Evolutionary conservation across 2,797 vertebrate species (phyloP), one percentile per base, ranked within the genome.

Genomic region (Pachyuromys duprasi): DNA sequence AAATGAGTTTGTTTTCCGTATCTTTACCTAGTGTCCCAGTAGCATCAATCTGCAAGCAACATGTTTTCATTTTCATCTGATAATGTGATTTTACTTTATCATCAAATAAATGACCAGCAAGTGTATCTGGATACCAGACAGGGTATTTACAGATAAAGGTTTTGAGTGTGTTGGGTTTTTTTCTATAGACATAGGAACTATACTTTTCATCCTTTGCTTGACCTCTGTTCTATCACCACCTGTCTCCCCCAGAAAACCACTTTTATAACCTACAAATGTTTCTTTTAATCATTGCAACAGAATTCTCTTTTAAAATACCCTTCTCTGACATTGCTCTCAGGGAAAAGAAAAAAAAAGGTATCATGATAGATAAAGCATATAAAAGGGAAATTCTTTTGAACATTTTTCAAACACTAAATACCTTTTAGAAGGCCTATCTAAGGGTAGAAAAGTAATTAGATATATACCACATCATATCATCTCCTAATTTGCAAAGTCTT

Each of bases 241-340:
- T 7, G 78, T 89, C 75, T 90, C 95, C 89, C 97, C 96, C 45
- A 95, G 94, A 88, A 96, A 98, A 83, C 91, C 90, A 69, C 94
- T 98, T 98, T 96, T 96, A 96, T 97, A 96, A 94, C 62, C 69
- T 87, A 60, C 92, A 94, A 97, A 92, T 90, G 28, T 96, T 98
- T 97, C 17, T 1, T 98, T 98, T 98, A 98, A 98, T 98, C 97
- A 97, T 57, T 93, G 89, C 92, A 97, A 97, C 53, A 97, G 93
- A 97, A 94, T 96, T 96, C 98, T 86, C 91, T 98, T 98, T 98
- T 86, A 98, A 98, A 97, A 95, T 96, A 98, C 89, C 95, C 97
- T 98, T 97, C 97, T 96, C 90, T 98, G 98, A 98, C 97, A 98
- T 98, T 98, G 98, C 97, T 98, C 90, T 89, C 97, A 97, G 97